Evolutionary conservation across 1,140 invertebrate genomes (phyloP).

Genomic region (Caenorhabditis tropicalis): DNA sequence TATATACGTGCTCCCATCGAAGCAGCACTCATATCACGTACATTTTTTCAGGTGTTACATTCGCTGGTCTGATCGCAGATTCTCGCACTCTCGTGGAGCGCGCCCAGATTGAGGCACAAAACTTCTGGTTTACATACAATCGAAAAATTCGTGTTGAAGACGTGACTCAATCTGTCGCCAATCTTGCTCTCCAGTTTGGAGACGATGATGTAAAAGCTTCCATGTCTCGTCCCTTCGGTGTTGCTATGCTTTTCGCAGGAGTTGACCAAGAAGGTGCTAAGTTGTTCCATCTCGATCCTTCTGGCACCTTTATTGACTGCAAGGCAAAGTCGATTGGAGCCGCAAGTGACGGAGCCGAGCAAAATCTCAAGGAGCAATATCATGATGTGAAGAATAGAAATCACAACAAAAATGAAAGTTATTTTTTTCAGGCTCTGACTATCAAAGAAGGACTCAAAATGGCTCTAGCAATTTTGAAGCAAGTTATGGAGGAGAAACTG

Average conservation of each 20-base stretch:
- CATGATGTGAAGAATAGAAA: conserved; percentile 77
- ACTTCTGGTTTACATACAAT: conserved; percentile 72
- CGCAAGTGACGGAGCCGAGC: conserved; percentile 97
- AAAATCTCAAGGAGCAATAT: conserved; percentile 87
- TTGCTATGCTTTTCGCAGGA: conserved; percentile 81
- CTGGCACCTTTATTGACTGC: conserved; percentile 93
- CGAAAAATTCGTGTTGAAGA: conserved; percentile 81
- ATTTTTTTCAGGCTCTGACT: conserved; percentile 85
- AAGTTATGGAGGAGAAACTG: conserved; percentile 99
- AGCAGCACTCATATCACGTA: no score
- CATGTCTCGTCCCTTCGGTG: conserved; percentile 94
- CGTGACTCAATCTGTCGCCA: conserved; percentile 95
- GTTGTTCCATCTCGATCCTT: conserved; percentile 94
- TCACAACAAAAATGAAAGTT: conserved; percentile 51
- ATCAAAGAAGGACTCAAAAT: conserved; percentile 91
- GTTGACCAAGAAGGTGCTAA: conserved; percentile 76
- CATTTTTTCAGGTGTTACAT: conserved; percentile 81
- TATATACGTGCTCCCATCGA: no score
- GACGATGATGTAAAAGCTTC: conserved; percentile 85
- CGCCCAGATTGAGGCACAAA: conserved; percentile 88
- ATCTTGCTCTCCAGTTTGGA: conserved; percentile 96
- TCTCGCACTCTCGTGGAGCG: conserved; percentile 91
- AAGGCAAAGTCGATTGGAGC: conserved; percentile 95
- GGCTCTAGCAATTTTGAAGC: conserved; percentile 92
- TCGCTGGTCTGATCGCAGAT: conserved; percentile 97